Conservation (phyloP, 2,888 invertebrate genomes). For the Lobophora halterata region DNA sequence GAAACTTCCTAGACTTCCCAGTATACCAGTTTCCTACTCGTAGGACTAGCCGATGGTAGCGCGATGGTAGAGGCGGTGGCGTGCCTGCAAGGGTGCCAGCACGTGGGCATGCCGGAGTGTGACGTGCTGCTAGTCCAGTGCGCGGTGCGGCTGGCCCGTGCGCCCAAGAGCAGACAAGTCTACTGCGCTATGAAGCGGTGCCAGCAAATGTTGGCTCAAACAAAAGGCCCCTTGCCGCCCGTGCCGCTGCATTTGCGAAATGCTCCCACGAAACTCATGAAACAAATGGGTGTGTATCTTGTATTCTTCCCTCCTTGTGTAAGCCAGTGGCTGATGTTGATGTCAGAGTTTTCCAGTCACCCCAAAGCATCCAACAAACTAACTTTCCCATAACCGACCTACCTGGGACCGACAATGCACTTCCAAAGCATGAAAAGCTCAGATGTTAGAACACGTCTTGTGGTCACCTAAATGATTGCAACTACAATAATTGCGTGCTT, state of each 20-base stretch:
- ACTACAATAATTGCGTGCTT: too few species aligned
- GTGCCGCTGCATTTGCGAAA: slow-evolving; percentile 90
- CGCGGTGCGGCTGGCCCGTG: slow-evolving; percentile 87
- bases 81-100: slow-evolving; percentile 89
- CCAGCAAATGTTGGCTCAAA: slow-evolving; percentile 79
- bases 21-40: too few species aligned
- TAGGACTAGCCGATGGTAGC: slow-evolving; percentile 84
- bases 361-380: too few species aligned
- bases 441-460: too few species aligned
- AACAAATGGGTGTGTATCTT: slow-evolving; percentile 83
- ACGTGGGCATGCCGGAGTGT: slow-evolving; percentile 91
- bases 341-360: too few species aligned
- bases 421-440: too few species aligned
- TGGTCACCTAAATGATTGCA: too few species aligned
- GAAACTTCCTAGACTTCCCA: slow-evolving; percentile 37
- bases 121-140: slow-evolving; percentile 89
- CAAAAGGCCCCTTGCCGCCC: slow-evolving; percentile 85
- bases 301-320: too few species aligned
- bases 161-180: slow-evolving; percentile 86
- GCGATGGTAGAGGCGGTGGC: slow-evolving; percentile 86
- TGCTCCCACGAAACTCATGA: slow-evolving; percentile 90
- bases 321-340: too few species aligned
- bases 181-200: slow-evolving; percentile 82
- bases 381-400: too few species aligned
- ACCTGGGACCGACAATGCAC: too few species aligned